phyloP scores from a whole-genome alignment of 2,113 vertebrate species.

The Malurus melanocephalus region DNA sequence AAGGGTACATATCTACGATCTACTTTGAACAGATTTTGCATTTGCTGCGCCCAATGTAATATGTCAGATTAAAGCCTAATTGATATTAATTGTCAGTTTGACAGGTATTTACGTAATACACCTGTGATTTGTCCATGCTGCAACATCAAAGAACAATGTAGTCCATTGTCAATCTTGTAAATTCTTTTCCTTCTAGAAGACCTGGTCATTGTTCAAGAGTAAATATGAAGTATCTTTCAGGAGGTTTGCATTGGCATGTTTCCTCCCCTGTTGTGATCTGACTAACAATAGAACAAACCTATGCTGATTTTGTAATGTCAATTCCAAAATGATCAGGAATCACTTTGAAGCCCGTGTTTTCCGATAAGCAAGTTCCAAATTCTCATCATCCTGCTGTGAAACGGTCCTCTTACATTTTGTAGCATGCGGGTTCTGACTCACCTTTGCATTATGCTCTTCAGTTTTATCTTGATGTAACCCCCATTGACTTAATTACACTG shows the following conservation, averaged over 20 bases:
- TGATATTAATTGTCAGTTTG: constrained; percentile 65
- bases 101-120: constrained; percentile 38
- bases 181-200: constrained; percentile 49
- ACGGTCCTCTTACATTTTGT: constrained; percentile 32
- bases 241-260: constrained; percentile 63
- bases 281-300: constrained; percentile 63
- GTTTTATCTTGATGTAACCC: background rate
- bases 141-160: constrained; percentile 70
- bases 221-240: constrained; percentile 58
- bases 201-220: constrained; percentile 72
- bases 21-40: constrained; percentile 27
- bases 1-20: constrained; percentile 26
- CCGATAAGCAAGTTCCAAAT: constrained; percentile 47
- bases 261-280: constrained; percentile 55
- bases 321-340: constrained; percentile 68
- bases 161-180: constrained; percentile 65
- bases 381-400: constrained; percentile 62
- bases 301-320: constrained; percentile 66
- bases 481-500: background rate
- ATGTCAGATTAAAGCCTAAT: constrained; percentile 56
- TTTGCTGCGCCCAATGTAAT: constrained; percentile 27
- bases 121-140: constrained; percentile 30
- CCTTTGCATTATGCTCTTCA: background rate
- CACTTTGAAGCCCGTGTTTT: constrained; percentile 21
- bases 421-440: constrained; percentile 22